A percentile compares a stretch with the other conserved stretches of the same genome.
These are phyloP conservation scores for Erannis defoliaria DNA, from an alignment of 2,888 invertebrate genomes.

Conservation along the genomic window DNA sequence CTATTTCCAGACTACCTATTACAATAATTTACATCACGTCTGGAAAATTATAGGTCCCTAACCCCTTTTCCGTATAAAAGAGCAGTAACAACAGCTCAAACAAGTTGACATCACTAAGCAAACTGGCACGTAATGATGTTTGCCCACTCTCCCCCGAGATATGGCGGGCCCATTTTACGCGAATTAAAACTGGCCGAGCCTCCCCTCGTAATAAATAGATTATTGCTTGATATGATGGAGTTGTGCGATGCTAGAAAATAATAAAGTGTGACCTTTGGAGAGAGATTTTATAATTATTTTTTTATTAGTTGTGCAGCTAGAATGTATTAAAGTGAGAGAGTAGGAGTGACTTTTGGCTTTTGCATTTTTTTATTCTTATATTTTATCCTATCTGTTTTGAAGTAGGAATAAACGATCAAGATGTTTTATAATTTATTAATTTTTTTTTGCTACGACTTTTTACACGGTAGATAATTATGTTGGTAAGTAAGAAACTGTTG, in stretches of 20 bases:
- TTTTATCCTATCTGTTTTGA: too few species aligned
- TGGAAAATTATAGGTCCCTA: neutral
- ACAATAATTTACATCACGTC: neutral
- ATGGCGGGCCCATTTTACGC: constrained; percentile 71
- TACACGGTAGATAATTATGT: too few species aligned
- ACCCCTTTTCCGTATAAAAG: constrained; percentile 14
- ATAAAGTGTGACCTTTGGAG: neutral
- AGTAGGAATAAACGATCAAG: too few species aligned
- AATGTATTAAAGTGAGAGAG: too few species aligned
- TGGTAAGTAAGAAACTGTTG: too few species aligned
- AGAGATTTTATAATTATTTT: neutral
- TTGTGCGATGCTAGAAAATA: constrained; percentile 38
- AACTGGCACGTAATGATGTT: constrained; percentile 72
- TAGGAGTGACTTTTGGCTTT: too few species aligned
- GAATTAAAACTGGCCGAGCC: constrained; percentile 70
- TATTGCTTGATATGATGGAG: constrained; percentile 56
- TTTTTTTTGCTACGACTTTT: too few species aligned
- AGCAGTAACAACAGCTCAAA: constrained; percentile 41
- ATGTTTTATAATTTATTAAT: too few species aligned
- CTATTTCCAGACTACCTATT: neutral
- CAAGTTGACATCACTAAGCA: constrained; percentile 55
- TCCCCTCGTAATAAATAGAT: constrained; percentile 59
- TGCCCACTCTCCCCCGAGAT: constrained; percentile 78
- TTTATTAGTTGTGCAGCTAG: neutral
- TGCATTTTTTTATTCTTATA: too few species aligned